These are phyloP conservation scores for Diploscapter pachys DNA, from an alignment of 1,140 invertebrate genomes.

Conservation along the genomic window DNA sequence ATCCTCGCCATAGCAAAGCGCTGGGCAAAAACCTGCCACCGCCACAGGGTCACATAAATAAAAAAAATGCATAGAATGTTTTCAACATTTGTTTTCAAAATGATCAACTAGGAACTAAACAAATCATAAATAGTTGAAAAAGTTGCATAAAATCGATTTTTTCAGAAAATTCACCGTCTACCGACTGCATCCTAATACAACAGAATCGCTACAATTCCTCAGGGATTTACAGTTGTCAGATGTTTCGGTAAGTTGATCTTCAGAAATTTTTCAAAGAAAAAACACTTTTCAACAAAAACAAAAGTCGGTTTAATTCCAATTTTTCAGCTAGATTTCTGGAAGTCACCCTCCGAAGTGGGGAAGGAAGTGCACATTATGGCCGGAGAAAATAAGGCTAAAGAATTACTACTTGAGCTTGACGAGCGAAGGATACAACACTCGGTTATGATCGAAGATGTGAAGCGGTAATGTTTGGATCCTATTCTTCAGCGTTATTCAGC, in stretches of 20 bases:
- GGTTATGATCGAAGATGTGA: conserved; percentile 56
- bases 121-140: too few relatives aligned
- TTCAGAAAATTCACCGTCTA: conserved; percentile 39
- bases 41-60: too few relatives aligned
- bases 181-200: conserved; percentile 18
- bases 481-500: neutral
- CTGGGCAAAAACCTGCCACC: too few relatives aligned
- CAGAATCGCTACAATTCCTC: conserved; percentile 33
- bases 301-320: neutral
- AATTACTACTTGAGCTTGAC: conserved; percentile 32
- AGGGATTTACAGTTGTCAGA: conserved; percentile 27
- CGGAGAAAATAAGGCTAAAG: conserved; percentile 5
- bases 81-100: too few relatives aligned
- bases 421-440: conserved; percentile 40
- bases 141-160: neutral
- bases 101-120: too few relatives aligned
- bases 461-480: conserved; percentile 37
- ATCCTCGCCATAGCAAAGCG: too few relatives aligned
- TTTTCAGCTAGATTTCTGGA: conserved; percentile 44
- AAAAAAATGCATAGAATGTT: too few relatives aligned
- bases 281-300: neutral
- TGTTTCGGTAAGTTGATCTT: conserved; percentile 23
- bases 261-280: neutral
- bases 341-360: conserved; percentile 33
- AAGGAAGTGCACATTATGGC: conserved; percentile 44